Conservation (phyloP, 2,888 invertebrate species). For the Tetragnatha montana region DNA sequence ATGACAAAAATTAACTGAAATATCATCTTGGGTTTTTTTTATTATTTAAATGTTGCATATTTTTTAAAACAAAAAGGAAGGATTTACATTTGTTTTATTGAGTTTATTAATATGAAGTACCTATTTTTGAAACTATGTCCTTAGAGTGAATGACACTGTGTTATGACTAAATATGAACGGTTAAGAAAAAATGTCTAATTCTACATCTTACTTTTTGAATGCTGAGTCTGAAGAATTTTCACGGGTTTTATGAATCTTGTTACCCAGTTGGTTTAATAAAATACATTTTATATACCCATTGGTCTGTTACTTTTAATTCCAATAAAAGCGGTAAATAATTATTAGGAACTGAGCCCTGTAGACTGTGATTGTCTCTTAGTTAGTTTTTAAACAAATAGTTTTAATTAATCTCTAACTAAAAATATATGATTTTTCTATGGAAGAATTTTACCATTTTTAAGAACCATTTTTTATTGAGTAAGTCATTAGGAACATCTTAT, state of each 20-base stretch:
- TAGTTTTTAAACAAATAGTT: too few relatives aligned
- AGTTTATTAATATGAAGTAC: background rate
- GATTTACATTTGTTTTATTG: too few relatives aligned
- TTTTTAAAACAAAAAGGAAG: too few relatives aligned
- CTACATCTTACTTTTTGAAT: conserved; percentile 21
- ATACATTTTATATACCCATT: conserved; percentile 12
- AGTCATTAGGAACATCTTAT: too few relatives aligned
- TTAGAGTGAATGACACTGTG: background rate
- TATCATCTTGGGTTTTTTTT: too few relatives aligned
- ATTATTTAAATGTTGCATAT: too few relatives aligned
- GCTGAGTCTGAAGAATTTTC: conserved; percentile 43
- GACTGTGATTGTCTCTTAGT: too few relatives aligned
- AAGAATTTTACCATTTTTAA: too few relatives aligned
- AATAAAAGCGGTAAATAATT: background rate
- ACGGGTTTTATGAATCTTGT: conserved; percentile 67
- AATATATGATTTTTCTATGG: too few relatives aligned
- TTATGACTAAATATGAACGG: background rate
- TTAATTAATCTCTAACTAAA: too few relatives aligned
- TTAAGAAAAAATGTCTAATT: background rate
- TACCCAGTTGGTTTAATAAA: conserved; percentile 61
- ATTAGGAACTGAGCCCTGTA: background rate
- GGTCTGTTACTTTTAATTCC: background rate
- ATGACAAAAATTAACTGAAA: too few relatives aligned
- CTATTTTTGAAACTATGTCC: background rate
- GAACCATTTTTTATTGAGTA: too few relatives aligned